Evolutionary conservation across 2,888 invertebrate species (phyloP).

Genomic region (Lycia hirtaria): DNA sequence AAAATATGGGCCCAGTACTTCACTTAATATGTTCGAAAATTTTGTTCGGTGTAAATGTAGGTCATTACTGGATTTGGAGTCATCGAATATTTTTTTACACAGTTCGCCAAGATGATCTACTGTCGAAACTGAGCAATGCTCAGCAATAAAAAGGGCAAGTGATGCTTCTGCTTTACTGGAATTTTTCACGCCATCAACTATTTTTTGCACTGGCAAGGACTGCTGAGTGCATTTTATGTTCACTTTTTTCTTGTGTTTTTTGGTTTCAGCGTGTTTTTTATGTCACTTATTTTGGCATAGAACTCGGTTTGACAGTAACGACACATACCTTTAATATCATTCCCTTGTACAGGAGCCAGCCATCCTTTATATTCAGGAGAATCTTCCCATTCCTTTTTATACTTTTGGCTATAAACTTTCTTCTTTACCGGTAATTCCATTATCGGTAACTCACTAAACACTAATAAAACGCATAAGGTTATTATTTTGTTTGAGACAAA

Average conservation of each 20-base stretch:
- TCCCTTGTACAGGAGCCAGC: conserved; percentile 17
- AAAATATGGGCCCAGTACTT: conserved; percentile 34
- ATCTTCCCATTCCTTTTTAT: conserved; percentile 24
- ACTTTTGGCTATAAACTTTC: conserved; percentile 22
- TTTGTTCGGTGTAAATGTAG: conserved; percentile 33
- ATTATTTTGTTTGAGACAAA: conserved; percentile 13
- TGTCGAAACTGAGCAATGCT: too few species aligned
- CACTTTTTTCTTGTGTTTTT: conserved; percentile 14
- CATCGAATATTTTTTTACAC: too few species aligned
- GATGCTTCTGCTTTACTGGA: too few species aligned
- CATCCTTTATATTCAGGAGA: conserved; percentile 37
- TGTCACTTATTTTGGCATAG: conserved; percentile 15
- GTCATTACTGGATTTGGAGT: too few species aligned
- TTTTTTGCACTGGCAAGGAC: too few species aligned
- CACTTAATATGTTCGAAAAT: conserved; percentile 32
- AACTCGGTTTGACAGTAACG: conserved; percentile 22
- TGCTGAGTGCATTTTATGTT: conserved; percentile 9
- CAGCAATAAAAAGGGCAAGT: too few species aligned
- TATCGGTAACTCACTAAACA: conserved; percentile 18
- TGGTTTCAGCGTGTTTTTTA: conserved; percentile 17
- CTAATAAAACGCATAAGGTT: conserved; percentile 1
- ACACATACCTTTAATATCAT: conserved; percentile 17
- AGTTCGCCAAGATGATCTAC: too few species aligned
- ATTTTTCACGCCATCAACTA: too few species aligned
- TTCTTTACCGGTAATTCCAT: conserved; percentile 27